Base-by-base conservation (phyloP, 2,888 invertebrate genomes). In the Melangyna quadrimaculata region DNA sequence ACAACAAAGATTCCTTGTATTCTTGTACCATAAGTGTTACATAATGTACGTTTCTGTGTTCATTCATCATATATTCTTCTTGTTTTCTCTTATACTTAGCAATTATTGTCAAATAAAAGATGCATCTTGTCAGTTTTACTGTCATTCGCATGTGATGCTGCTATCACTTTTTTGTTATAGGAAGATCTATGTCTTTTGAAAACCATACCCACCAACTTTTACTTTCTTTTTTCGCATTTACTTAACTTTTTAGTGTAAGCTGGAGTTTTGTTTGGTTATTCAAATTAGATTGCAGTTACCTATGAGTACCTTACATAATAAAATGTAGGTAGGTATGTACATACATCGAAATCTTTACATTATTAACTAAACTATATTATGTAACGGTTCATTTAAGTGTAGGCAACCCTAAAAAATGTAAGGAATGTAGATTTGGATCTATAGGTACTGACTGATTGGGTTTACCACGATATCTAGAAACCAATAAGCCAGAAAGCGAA, bases 21-120 rank as follows among this genome's bases (percentile, higher is more conserved):
- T 2, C 22, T 51, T 51, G 22, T 24, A 6, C 6, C 48, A 57
- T n/a, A 19, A 35, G 35, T 14, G 10, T 22, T 35, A 67, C 22
- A 35, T 51, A 51, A 35, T n/a, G n/a, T n/a, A n/a, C n/a, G 27
- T 7, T 22, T 45, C 10, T 29, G 1, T 1, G 22, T 14, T 48
- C 43, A 12, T n/a, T 12, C 17, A 27, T 48, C 4, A 14, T 37
- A 0, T 5, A 9, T 32, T 19, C 19, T n/a, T 19, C 14, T 48
- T 35, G 43, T 80, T 77, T 81, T 75, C 71, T 71, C 57, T 65
- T 71, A 24, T 35, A 57, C n/a, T 67, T 48, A 48, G 43, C 43
- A 71, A 24, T 51, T 24, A 70, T 71, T 59, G 70, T 81, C 71
- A 71, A n/a, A 77, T 51, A 75, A 48, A 45, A 48, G 45, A 12